Evolutionary conservation across 2,888 invertebrate genomes (phyloP), one percentile per base, ranked within the genome.

Genomic region (Ceraclea dissimilis): DNA sequence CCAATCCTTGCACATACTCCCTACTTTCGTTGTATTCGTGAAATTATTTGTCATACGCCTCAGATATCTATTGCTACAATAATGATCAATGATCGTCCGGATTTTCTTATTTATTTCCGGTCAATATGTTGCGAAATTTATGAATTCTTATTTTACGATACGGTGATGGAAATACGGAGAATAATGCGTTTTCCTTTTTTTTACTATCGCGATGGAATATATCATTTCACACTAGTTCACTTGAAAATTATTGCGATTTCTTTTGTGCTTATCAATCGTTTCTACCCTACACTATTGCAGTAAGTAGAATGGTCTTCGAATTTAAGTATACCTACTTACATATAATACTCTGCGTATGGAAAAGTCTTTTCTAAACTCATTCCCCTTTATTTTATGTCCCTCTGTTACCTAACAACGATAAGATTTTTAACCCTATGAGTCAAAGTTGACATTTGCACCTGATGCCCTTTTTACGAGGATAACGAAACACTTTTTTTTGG

Each of bases 371-470:
- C 43, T 16, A 44, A 54, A 48, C 51, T 17, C 43, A 13, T 31
- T 21, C 56, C 59, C 59, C 54, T 55, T 59, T 59, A 52, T 59
- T 60, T 62, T 58, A 57, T 58, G 62, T 57, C 54, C 56, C 54
- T 51, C 56, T 39, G 39, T 13, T 39, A 39, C 39, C 16, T 8
- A 52, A 53, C 54, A 52, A 60, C 62, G 62, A 62, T 62, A 62
- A 62, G 60, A 62, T 62, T 62, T 62, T 62, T 62, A 62, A 60
- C 62, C 62, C 62, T 60, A 60, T 60, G 60, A 62, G 60, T 62
- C 62, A 62, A 62, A 60, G 60, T 60, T 62, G 62, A 62, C 62
- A 62, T 62, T 62, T 62, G 58, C 62, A 62, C 62, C 62, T 62
- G 62, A 60, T 62, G 62, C 62, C 62, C 62, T 62, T 62, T 62